Evolutionary conservation across 2,113 vertebrate genomes (phyloP), one percentile per base, ranked within the genome.

Genomic region (Gadus macrocephalus): DNA sequence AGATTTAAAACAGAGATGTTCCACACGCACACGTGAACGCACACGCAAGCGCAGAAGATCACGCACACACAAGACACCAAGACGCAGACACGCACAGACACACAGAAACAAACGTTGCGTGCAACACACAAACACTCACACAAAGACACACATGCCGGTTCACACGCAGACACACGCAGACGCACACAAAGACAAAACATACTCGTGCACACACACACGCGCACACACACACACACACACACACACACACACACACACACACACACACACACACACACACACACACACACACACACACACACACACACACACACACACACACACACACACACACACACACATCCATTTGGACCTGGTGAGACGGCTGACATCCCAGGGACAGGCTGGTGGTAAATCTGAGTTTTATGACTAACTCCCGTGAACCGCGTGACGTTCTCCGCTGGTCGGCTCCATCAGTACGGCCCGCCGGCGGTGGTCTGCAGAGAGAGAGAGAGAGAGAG

Each of bases 341-440:
- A 55, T 9, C 15, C 58, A 49, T 64, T 20, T n/a, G 9, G 14
- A n/a, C 16, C 61, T 31, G 77, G 76, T 81, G 80, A 83, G 70
- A 80, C 76, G 79, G 81, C 53, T 64, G 56, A 79, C 76, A 72
- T 27, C 69, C 62, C 68, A 15, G 42, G 42, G 69, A 7, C 67
- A 59, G 35, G 61, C 62, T 7, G 76, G 66, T 70, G 70, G 12
- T 81, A 84, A 83, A 87, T 84, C 77, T 66, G n/a, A 3, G n/a
- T 61, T 85, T 84, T 79, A 80, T 59, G 70, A 71, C 62, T 0
- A 2, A 27, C 71, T 66, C 64, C 28, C 66, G 38, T 72, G 73
- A 77, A 65, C 76, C 31, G 72, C 6, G 70, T 2, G 42, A 49
- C 12, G 42, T 1, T 14, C 42, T 49, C 42, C 42, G 42, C 42